These are phyloP conservation scores for Actias luna DNA, from an alignment of 2,888 invertebrate species.

Conservation along the genomic window DNA sequence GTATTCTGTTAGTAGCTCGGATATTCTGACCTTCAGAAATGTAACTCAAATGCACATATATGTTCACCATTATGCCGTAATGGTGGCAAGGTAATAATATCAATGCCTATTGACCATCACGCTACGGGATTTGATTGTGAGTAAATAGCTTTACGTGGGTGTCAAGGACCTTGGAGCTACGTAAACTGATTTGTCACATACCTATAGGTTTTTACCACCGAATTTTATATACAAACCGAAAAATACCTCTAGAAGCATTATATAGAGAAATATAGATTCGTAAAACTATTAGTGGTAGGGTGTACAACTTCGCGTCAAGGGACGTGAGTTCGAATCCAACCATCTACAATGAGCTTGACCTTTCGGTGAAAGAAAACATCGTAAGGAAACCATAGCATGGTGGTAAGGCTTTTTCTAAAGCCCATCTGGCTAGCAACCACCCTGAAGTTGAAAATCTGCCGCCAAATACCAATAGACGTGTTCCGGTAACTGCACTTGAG, in stretches of 20 bases:
- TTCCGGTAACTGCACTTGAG: no score
- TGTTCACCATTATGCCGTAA: background rate
- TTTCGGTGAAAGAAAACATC: no score
- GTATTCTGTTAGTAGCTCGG: background rate
- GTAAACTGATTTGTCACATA: no score
- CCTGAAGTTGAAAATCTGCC: no score
- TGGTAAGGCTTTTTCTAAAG: no score
- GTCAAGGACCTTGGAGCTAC: constrained; percentile 44
- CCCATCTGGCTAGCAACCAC: no score
- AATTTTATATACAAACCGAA: background rate
- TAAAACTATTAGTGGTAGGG: no score
- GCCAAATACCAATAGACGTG: no score
- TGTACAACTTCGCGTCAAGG: no score
- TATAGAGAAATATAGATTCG: background rate
- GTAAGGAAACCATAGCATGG: no score
- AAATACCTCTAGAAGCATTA: background rate
- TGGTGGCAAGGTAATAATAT: constrained; percentile 31
- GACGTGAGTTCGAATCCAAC: no score
- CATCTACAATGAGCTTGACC: no score
- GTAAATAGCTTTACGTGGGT: constrained; percentile 33
- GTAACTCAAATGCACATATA: background rate
- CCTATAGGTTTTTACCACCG: constrained; percentile 15
- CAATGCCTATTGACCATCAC: constrained; percentile 47
- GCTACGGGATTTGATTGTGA: constrained; percentile 29
- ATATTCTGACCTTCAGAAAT: constrained; percentile 6